Evolutionary conservation across 1,140 invertebrate genomes (phyloP), one percentile per base, ranked within the genome.

Genomic region (Conopomorpha cramerella): DNA sequence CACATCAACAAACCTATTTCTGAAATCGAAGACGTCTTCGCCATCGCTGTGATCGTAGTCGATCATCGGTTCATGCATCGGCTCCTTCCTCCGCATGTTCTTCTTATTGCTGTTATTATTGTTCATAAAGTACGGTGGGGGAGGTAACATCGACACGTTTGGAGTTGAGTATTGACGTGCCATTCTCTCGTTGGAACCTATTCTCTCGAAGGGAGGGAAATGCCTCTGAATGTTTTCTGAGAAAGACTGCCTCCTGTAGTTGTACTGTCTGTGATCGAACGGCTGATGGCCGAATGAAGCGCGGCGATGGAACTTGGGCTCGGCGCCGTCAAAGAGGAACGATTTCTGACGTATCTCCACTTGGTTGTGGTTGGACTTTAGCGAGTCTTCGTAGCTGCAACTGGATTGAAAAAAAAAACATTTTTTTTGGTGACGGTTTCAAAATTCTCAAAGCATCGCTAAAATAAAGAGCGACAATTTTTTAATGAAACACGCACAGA

Each of bases 351-450:
- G 43, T 2, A 30, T 39, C 7, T 35, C 46, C 31, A 19, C 38
- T 7, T 72, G 62, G 18, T 68, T 64, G 36, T 65, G 55, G 16
- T 63, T 63, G 0, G 80, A 82, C 45, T 86, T 85, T 23, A 86
- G 51, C 0, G 84, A 86, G 37, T 86, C 84, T 66, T 86, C 84
- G 45, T 85, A 86, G 47, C 80, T 85, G 49, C 78, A 82, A 41
- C 79, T 85, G 60, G n/a, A n/a, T n/a, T n/a, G n/a, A n/a, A n/a
- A n/a, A n/a, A n/a, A n/a, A n/a, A n/a, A n/a, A n/a, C n/a, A n/a
- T n/a, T n/a, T n/a, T n/a, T n/a, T n/a, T n/a, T n/a, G n/a, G n/a
- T n/a, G n/a, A n/a, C n/a, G n/a, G n/a, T n/a, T n/a, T n/a, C n/a
- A n/a, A n/a, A n/a, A n/a, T n/a, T n/a, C n/a, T 23, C 19, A 6